Conservation (phyloP, 2,888 invertebrate species). For the Linyphia triangularis region DNA sequence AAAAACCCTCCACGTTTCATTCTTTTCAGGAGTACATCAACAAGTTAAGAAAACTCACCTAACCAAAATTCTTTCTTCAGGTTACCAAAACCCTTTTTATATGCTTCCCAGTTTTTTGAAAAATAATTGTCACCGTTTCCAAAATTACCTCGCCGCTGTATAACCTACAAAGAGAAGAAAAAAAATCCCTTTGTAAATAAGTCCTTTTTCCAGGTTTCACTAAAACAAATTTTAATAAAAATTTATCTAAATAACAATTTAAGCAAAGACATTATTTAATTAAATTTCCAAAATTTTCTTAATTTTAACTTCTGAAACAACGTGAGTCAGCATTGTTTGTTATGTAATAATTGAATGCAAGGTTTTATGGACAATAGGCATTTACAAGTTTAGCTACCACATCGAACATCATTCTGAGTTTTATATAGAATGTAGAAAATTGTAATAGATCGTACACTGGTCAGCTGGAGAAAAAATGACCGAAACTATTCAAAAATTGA, state of each 20-base stretch:
- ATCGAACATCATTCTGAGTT: too few species aligned
- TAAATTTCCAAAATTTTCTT: not conserved
- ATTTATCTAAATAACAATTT: not conserved
- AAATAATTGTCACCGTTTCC: slow-evolving; percentile 74
- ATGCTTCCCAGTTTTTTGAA: slow-evolving; percentile 78
- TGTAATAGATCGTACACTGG: too few species aligned
- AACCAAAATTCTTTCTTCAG: slow-evolving; percentile 79
- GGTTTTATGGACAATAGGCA: too few species aligned
- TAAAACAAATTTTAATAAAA: not conserved
- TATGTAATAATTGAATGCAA: too few species aligned
- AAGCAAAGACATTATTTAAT: not conserved
- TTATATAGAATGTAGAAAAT: too few species aligned
- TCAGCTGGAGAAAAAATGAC: too few species aligned
- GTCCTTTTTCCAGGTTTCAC: not conserved
- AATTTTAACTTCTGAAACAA: not conserved
- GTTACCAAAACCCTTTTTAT: slow-evolving; percentile 79
- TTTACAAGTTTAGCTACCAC: too few species aligned
- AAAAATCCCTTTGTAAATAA: too few species aligned
- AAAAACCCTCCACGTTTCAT: too few species aligned
- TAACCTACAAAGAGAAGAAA: not conserved
- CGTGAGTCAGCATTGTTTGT: too few species aligned
- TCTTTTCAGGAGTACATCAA: not conserved
- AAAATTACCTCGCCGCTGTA: slow-evolving; percentile 34
- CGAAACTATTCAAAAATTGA: too few species aligned
- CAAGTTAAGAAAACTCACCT: slow-evolving; percentile 78